Base-by-base conservation (phyloP, 1,140 invertebrate species). In the Philopotamus ludificatus region DNA sequence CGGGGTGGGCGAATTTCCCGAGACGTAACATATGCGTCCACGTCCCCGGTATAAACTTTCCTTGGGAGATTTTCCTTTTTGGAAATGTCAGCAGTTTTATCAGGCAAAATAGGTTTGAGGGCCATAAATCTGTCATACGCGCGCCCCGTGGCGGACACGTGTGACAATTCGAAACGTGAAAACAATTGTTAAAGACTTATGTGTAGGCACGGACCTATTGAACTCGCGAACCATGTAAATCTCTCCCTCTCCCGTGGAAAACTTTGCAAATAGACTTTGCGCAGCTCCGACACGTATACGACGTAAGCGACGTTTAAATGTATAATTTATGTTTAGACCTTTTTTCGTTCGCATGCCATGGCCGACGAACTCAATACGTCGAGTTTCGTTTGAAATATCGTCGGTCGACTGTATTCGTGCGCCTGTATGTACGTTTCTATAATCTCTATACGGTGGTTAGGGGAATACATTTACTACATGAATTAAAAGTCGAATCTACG, bases 81-180 rank as follows among this genome's bases (percentile, higher is more conserved):
- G 51, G 39, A 22, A 57, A 60, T 28, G 63, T 65, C 63, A 58
- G 63, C 63, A 65, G 53, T 65, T 65, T 58, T 65, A 57, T 65
- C 54, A 58, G 63, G 63, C 51, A 55, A 55, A 65, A 58, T 58
- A 58, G 51, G 41, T 58, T 57, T 51, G 66, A 50, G 51, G 34
- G 55, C 61, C 25, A 63, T 67, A 67, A 67, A 67, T 67, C 61
- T 67, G 61, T 67, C 66, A 67, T 41, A 22, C 12, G 20, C 42
- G 57, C 57, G 23, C 53, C 39, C 62, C 25, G 62, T 25, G 41
- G 44, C 42, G 20, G 26, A 58, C 61, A 63, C 65, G 60, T 55
- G 60, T 63, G 66, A 67, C 66, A 57, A 67, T 67, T 39, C 53
- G 21, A 60, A 67, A 67, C 61, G 66, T 64, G 61, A 67, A 67